Evolutionary conservation across 35 echinoderm and acorn worm species (phyloP), one percentile per base, ranked within the genome.

Genomic region (Stichopus chloronotus): DNA sequence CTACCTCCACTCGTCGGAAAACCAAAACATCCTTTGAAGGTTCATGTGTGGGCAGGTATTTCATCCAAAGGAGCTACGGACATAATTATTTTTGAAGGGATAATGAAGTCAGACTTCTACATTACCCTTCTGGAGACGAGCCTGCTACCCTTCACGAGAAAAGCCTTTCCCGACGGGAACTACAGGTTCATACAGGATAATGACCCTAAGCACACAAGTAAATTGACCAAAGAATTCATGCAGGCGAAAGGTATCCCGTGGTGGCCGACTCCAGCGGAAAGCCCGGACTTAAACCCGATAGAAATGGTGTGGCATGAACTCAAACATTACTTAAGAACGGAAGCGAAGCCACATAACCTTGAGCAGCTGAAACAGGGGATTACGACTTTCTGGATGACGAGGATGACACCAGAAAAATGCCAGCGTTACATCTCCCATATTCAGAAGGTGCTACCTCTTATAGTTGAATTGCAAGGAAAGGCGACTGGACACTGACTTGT

Each of bases 121-220:
- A 82, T 59, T 9, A 72, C 81, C 6, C 87, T 96, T 52, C 55
- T 96, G 5, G 58, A 94, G 54, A 56, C 69, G 2, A 93, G 53
- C n/a, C 86, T 96, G 24, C 77, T 92, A 4, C 93, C 93, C 6
- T 97, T 97, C 79, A 93, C 86, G 12, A 55, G 55, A 19, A 77
- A 74, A 13, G 25, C 52, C 2, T 97, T 92, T 59, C 93, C 96
- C 2, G 76, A 76, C 9, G 25, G 71, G 3, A 87, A 93, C 21
- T 88, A 95, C 79, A 14, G 93, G 6, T 87, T 96, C 23, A 60
- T 58, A 53, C 95, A 96, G 58, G 95, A 96, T 60, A 96, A 96
- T 25, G 92, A 96, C 59, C 95, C 95, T 0, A 96, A 96, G 30
- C 95, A 96, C 56, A 90, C 86, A 21, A 87, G 78, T 25, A 22